phyloP scores from a whole-genome alignment of 2,888 invertebrate genomes.

The Lottia scabra region DNA sequence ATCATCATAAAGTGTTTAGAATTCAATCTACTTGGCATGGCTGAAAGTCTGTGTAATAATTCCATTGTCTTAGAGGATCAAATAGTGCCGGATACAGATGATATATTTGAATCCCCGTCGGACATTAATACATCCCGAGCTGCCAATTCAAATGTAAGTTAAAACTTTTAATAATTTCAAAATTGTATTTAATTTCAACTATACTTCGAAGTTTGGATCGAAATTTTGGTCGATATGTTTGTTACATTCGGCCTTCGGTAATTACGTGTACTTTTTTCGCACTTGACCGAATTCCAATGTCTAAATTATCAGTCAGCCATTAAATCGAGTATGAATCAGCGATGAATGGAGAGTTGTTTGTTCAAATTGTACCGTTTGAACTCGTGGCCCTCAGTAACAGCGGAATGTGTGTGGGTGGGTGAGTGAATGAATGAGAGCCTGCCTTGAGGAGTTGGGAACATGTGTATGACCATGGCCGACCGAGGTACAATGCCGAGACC shows the following conservation, averaged over 20 bases:
- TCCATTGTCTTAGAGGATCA: constrained; percentile 56
- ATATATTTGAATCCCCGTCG: constrained; percentile 51
- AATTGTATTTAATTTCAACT: not conserved
- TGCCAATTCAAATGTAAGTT: constrained; percentile 36
- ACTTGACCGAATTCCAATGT: not conserved
- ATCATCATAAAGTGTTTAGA: not conserved
- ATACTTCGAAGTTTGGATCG: too few species aligned
- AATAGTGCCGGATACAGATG: constrained; percentile 63
- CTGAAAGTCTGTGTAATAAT: constrained; percentile 49
- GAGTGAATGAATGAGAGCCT: not conserved
- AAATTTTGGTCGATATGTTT: too few species aligned
- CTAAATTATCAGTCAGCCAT: not conserved
- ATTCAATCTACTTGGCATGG: constrained; percentile 39
- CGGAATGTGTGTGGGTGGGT: constrained; percentile 17
- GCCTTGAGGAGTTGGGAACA: not conserved
- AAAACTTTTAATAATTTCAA: constrained; percentile 6
- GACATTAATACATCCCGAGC: constrained; percentile 30
- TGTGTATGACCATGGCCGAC: not conserved
- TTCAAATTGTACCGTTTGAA: constrained; percentile 9
- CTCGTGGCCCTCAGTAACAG: constrained; percentile 3
- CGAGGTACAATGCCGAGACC: not conserved
- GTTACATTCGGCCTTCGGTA: not conserved
- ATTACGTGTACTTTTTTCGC: not conserved
- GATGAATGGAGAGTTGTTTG: constrained; percentile 6
- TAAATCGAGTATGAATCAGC: constrained; percentile 11